Conservation (phyloP, 2,888 invertebrate species). For the Eremobia ochroleuca region DNA sequence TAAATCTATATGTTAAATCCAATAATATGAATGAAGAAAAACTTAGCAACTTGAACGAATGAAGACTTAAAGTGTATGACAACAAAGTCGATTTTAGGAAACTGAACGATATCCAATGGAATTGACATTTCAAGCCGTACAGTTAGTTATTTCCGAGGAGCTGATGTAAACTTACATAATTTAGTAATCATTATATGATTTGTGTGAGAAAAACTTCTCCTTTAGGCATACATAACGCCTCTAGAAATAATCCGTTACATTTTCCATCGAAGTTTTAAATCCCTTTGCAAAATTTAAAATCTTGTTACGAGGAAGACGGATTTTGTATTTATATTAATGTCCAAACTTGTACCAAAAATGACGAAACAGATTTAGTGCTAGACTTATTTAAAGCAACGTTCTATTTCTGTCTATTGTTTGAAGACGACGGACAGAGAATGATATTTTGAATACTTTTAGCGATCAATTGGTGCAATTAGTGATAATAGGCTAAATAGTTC, state of each 20-base stretch:
- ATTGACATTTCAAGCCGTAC: background rate
- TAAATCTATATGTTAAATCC: background rate
- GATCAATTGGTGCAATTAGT: background rate
- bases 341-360: background rate
- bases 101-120: background rate
- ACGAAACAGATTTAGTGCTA: no score
- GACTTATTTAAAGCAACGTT: background rate
- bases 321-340: background rate
- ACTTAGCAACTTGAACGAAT: background rate
- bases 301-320: background rate
- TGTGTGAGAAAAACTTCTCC: background rate
- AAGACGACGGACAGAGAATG: background rate
- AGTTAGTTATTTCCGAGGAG: conserved; percentile 4
- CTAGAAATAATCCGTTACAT: background rate
- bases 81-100: background rate
- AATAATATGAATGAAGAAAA: background rate
- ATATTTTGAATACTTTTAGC: background rate
- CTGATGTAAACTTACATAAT: background rate
- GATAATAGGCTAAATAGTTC: background rate
- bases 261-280: background rate
- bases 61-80: background rate
- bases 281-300: background rate
- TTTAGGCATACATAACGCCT: background rate
- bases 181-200: conserved; percentile 21
- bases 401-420: background rate